These are phyloP conservation scores for Ceryle rudis DNA, from an alignment of 2,797 vertebrate genomes.

Conservation along the genomic window DNA sequence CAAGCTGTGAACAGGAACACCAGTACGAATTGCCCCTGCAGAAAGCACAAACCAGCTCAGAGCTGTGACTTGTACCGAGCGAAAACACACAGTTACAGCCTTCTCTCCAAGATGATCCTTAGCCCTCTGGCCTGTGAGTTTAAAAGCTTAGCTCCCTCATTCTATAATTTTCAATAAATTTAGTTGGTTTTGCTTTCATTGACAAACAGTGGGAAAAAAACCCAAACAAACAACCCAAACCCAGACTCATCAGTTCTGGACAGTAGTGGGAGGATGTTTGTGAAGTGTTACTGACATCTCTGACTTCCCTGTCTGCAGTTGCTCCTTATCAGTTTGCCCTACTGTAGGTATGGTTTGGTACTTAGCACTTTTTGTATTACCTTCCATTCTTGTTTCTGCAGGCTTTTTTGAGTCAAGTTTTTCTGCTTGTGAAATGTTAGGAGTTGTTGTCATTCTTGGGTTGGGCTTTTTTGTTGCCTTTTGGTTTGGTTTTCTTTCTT, in stretches of 20 bases:
- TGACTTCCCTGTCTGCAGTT: not conserved
- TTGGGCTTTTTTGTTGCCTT: not conserved
- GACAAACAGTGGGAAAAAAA: not conserved
- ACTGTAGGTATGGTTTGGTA: not conserved
- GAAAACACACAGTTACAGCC: not conserved
- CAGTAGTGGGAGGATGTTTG: not conserved
- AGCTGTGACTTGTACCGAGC: not conserved
- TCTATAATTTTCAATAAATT: not conserved
- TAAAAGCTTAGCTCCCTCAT: not conserved
- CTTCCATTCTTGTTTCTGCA: constrained; percentile 21
- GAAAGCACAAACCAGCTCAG: not conserved
- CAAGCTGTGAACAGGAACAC: not conserved
- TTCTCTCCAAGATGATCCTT: not conserved
- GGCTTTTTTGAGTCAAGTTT: not conserved
- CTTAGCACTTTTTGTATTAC: not conserved
- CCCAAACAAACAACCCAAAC: no score
- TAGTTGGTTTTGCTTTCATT: not conserved
- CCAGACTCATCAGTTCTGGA: rapidly evolving
- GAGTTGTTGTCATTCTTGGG: not conserved
- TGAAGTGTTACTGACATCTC: not conserved
- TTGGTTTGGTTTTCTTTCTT: not conserved
- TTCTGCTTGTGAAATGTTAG: not conserved
- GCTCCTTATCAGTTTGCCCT: not conserved
- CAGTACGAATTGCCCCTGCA: not conserved
- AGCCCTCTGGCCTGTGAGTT: not conserved